These are phyloP conservation scores for Gerosis bhagava DNA, from an alignment of 2,888 invertebrate species.

Conservation along the genomic window DNA sequence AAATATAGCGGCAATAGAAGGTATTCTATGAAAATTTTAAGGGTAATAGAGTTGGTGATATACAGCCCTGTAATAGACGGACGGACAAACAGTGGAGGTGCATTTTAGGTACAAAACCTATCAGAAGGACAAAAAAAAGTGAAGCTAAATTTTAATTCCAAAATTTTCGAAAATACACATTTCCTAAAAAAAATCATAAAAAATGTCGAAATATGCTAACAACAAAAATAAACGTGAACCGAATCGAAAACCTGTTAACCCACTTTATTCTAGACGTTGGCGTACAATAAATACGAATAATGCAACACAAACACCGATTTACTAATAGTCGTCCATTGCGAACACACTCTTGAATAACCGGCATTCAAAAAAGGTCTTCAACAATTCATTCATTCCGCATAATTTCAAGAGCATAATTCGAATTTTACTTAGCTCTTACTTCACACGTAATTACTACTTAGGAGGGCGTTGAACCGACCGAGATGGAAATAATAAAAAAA, in stretches of 20 bases:
- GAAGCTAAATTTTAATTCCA: no score
- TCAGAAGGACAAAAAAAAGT: no score
- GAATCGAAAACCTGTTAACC: constrained; percentile 19
- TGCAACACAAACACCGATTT: constrained; percentile 15
- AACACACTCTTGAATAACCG: constrained; percentile 13
- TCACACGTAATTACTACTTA: constrained; percentile 8
- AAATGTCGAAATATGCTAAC: constrained; percentile 18
- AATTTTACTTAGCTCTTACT: constrained; percentile 11
- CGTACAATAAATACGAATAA: constrained; percentile 16
- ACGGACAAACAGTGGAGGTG: no score
- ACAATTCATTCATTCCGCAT: constrained; percentile 19
- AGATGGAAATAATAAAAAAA: constrained; percentile 16
- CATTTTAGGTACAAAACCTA: no score
- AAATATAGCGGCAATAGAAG: no score
- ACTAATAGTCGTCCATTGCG: constrained; percentile 15
- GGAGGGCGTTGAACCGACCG: constrained; percentile 10
- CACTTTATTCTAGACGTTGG: constrained; percentile 6
- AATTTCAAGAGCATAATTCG: constrained; percentile 17
- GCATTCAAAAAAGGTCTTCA: constrained; percentile 16
- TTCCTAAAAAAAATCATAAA: constrained; percentile 1
- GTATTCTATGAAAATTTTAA: no score
- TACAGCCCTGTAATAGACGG: no score
- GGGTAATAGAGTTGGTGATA: no score
- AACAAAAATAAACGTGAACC: constrained; percentile 12
- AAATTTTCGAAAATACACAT: no score